phyloP scores from a whole-genome alignment of 2,888 invertebrate genomes.

The Xanthorhoe designata region DNA sequence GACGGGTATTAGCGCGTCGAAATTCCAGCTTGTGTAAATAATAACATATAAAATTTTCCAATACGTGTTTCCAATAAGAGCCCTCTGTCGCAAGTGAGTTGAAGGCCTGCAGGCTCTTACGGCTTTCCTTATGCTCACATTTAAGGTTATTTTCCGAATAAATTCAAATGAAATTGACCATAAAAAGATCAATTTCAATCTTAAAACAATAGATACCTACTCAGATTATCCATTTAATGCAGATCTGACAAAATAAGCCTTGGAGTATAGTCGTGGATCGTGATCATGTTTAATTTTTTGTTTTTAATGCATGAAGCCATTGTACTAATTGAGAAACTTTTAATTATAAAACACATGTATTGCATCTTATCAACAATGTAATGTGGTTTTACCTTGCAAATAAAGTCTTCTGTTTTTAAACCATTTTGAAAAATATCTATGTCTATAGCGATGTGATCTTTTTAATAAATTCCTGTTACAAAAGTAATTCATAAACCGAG shows the following conservation, averaged over 20 bases:
- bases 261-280: background rate
- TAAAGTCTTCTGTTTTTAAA: too few species aligned
- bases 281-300: background rate
- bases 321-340: too few species aligned
- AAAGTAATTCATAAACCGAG: conserved; percentile 51
- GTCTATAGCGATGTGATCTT: background rate
- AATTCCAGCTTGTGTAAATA: conserved; percentile 73
- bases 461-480: background rate
- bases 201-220: background rate
- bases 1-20: conserved; percentile 73
- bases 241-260: too few species aligned
- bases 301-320: too few species aligned
- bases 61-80: conserved; percentile 70
- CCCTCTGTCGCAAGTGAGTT: conserved; percentile 30
- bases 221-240: background rate
- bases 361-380: too few species aligned
- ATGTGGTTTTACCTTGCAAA: background rate
- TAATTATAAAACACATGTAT: too few species aligned
- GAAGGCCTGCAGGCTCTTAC: conserved; percentile 12
- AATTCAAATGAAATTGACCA: background rate
- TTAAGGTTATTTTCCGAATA: conserved; percentile 5
- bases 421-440: too few species aligned
- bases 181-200: conserved; percentile 28
- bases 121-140: conserved; percentile 10
- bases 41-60: conserved; percentile 78